These are phyloP conservation scores for Microplitis manilae DNA, from an alignment of 2,888 invertebrate genomes.

Conservation along the genomic window DNA sequence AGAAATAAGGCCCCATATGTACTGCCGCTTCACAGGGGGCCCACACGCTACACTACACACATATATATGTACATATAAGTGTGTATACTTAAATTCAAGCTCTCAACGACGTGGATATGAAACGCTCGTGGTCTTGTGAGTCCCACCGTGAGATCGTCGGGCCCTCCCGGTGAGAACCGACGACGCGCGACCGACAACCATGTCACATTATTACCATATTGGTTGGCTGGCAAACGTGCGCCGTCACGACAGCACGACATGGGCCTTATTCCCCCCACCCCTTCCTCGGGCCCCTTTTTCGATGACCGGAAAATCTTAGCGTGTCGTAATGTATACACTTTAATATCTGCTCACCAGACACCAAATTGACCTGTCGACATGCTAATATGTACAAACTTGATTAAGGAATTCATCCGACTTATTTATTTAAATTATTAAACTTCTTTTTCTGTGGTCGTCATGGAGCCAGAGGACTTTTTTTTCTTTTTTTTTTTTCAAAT, in stretches of 20 bases:
- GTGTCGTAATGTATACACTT: constrained; percentile 35
- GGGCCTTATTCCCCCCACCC: constrained; percentile 19
- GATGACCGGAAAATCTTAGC: constrained; percentile 31
- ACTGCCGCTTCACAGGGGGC: constrained; percentile 66
- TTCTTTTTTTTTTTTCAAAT: not conserved
- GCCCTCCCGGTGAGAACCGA: constrained; percentile 69
- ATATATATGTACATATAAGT: not conserved
- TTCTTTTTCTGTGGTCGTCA: not conserved
- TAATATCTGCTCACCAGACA: constrained; percentile 25
- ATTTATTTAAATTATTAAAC: not conserved
- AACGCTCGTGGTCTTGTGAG: constrained; percentile 40
- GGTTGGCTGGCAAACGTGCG: constrained; percentile 60
- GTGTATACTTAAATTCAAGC: not conserved
- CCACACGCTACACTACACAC: constrained; percentile 36
- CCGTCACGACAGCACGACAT: constrained; percentile 65
- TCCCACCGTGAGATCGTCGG: constrained; percentile 62
- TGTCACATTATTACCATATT: constrained; percentile 70
- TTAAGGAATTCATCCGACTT: constrained; percentile 9
- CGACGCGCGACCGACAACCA: constrained; percentile 71
- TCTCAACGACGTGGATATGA: not conserved
- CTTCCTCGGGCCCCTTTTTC: constrained; percentile 9
- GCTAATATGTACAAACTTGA: constrained; percentile 19
- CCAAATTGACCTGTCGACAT: constrained; percentile 36
- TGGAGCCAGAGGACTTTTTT: not conserved
- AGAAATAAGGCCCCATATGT: constrained; percentile 35